Base-by-base conservation (phyloP, 1,140 invertebrate species). In the Pantala flavescens region DNA sequence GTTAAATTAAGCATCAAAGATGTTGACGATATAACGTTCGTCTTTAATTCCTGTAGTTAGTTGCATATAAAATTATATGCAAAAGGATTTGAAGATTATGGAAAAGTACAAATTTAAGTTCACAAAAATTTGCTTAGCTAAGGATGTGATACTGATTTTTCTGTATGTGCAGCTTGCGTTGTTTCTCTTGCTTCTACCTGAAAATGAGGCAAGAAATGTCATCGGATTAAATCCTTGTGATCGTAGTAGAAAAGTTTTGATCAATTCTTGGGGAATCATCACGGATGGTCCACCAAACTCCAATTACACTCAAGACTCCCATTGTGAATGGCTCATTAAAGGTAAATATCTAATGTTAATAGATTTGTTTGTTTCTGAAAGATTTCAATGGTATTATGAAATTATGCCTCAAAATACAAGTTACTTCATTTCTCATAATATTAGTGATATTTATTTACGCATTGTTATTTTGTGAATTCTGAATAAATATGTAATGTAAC, bases 311-410 rank as follows among this genome's bases (percentile, higher is more conserved):
- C 90, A 94, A 83, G 92, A 96, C 81, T 94, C 93, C 73, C 93
- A 97, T 80, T 98, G 96, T 83, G 94, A 97, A 87, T 97, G 95
- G 95, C 89, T 97, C 49, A 97, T 98, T 78, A 91, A 93, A 87
- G 89, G 90, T 91, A 82, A 79, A 75, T 49, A 23, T 70, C 71
- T 63, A 74, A 24, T 70, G n/a, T 49, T 24, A 74, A 23, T 23
- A 72, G 7, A 71, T 72, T 36, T 70, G 72, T 74, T 55, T 23
- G 7, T 74, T 14, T 21, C n/a, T 10, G 19, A 36, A 73, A 73
- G 24, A 71, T 63, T 76, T 14, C 43, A 42, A 36, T 36, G 23
- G 21, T 42, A 70, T 19, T 23, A n/a, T 28, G n/a, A 63, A 24
- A 43, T 74, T 63, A 72, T 42, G 55, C 71, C 0, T n/a, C 23